Conservation (phyloP, 2,888 invertebrate genomes). For the Lottia scabra region DNA sequence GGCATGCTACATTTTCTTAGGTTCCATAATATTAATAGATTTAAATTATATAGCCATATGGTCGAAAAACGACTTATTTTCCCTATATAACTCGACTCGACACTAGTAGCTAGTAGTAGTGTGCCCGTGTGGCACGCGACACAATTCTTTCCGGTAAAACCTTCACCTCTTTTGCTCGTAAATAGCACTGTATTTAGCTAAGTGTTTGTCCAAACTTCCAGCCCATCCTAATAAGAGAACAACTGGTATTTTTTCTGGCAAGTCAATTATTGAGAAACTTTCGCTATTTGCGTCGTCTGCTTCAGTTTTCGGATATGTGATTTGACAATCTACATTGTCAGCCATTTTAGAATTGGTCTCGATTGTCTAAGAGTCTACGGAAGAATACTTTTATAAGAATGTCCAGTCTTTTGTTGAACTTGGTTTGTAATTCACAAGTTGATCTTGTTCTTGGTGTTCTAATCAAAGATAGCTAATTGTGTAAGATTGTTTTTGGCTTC, state of each 20-base stretch:
- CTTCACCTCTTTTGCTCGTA: conserved; percentile 82
- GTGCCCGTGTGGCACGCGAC: no score
- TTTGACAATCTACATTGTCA: conserved; percentile 57
- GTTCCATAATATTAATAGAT: no score
- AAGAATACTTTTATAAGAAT: conserved; percentile 1
- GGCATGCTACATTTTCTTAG: no score
- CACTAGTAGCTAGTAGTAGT: no score
- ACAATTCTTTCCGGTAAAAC: not conserved
- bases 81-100: no score
- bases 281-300: conserved; percentile 24
- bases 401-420: not conserved
- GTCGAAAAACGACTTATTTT: no score
- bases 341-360: conserved; percentile 25
- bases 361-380: not conserved
- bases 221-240: conserved; percentile 84
- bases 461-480: no score
- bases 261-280: conserved; percentile 32
- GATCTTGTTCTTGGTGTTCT: not conserved
- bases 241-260: conserved; percentile 72
- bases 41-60: no score
- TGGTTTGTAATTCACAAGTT: not conserved
- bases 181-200: conserved; percentile 83
- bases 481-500: no score
- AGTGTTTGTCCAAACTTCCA: conserved; percentile 82
- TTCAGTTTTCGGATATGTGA: conserved; percentile 52